Evolutionary conservation across 2,888 invertebrate genomes (phyloP).

Genomic region (Cephus spinipes): DNA sequence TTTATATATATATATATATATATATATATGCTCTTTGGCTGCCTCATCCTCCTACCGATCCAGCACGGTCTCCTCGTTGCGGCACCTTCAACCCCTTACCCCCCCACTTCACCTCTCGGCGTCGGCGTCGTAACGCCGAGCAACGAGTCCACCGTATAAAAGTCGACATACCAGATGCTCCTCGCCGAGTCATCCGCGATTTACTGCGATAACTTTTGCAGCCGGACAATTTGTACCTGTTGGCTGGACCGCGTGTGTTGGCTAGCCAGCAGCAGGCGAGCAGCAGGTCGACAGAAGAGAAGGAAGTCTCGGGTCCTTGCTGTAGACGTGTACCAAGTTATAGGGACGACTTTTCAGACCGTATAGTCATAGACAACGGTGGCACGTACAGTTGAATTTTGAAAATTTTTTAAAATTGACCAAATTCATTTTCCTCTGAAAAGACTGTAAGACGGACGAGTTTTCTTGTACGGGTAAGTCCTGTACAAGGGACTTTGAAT

Average conservation of each 20-base stretch:
- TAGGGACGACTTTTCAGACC: background rate
- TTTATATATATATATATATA: background rate
- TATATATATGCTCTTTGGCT: background rate
- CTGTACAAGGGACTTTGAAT: constrained; percentile 40
- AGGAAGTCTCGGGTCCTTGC: background rate
- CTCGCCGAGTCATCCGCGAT: constrained; percentile 56
- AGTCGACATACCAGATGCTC: constrained; percentile 55
- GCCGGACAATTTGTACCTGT: constrained; percentile 59
- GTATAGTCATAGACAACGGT: background rate
- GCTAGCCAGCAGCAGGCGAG: constrained; percentile 31
- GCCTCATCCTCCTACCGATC: background rate
- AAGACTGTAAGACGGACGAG: background rate
- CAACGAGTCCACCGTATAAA: constrained; percentile 33
- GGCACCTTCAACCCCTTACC: background rate
- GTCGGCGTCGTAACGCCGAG: constrained; percentile 27
- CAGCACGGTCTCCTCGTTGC: background rate
- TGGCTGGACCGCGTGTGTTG: constrained; percentile 25
- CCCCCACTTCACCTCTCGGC: constrained; percentile 17
- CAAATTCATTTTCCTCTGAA: background rate
- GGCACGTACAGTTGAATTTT: background rate
- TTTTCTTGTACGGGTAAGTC: background rate
- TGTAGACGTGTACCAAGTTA: background rate
- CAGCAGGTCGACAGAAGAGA: constrained; percentile 34
- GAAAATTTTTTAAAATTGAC: background rate
- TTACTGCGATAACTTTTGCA: constrained; percentile 58